Base-by-base conservation (phyloP, 2,888 invertebrate species). In the Polyploca ridens region DNA sequence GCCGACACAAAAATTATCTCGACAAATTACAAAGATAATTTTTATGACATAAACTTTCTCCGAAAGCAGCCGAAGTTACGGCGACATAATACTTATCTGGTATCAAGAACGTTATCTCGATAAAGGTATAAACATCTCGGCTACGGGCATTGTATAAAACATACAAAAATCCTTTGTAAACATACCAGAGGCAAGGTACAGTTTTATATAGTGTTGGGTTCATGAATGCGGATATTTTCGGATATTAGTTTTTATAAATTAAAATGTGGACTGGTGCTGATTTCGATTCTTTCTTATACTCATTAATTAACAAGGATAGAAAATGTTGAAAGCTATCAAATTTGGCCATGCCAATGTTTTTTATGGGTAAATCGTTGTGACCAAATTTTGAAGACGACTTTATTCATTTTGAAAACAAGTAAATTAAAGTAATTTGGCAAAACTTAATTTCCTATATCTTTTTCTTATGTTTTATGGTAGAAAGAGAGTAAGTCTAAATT, bases 1-100 rank as follows among this genome's bases (percentile, higher is more conserved):
- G 19, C 41, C 41, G 6, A 41, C 19, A 19, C 54, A 54, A 41
- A 60, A 41, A 19, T 41, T 27, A 41, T 61, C 41, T 41, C 61
- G 61, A 61, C 61, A 61, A 61, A 61, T 41, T 61, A 61, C 61
- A 61, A 61, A 61, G 61, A 54, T 61, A 61, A 61, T 61, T 61
- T 44, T 61, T 61, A 61, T 61, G 10, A 44, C 61, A 41, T 13
- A 14, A 19, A 61, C 61, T 61, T 61, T 61, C 61, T 44, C 61
- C 61, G 44, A 61, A 61, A 61, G 61, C 14, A 61, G 61, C 61
- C 27, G 54, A 19, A 27, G 61, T 44, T 44, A 19, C 19, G 16
- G 19, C 54, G 54, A 54, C 54, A 54, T 54, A 19, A 54, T 61
- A 41, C 41, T 61, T 61, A 61, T 61, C 61, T 61, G 27, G 35